Percentiles rank a stretch among this genome's conserved stretches.
Conservation (phyloP, 1,140 invertebrate genomes). For the Drosophila mayri region DNA sequence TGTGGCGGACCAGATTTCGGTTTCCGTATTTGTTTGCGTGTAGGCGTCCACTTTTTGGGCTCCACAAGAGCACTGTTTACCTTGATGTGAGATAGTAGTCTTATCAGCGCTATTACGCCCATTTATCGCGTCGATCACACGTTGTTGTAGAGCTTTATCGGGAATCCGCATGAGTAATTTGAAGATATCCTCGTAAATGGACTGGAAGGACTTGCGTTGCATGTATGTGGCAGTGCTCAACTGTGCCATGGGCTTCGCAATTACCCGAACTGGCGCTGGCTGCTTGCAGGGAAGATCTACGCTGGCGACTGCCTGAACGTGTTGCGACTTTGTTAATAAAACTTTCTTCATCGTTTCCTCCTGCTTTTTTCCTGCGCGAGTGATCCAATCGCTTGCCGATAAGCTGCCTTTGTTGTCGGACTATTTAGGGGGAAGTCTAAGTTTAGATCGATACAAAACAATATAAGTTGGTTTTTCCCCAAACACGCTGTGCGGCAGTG, state of each 20-base stretch:
- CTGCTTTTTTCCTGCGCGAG: not conserved
- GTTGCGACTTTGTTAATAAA: conserved; percentile 64
- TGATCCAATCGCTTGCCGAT: not conserved
- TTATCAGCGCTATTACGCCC: conserved; percentile 48
- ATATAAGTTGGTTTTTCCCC: conserved; percentile 67
- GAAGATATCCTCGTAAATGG: conserved; percentile 73
- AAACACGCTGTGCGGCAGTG: conserved; percentile 45
- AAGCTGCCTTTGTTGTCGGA: not conserved
- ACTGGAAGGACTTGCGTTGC: conserved; percentile 62
- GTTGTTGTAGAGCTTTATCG: conserved; percentile 71
- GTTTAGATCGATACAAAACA: conserved; percentile 38
- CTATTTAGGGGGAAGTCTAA: conserved; percentile 38
- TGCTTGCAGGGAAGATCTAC: conserved; percentile 26
- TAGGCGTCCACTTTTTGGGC: conserved; percentile 43
- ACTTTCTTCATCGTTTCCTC: conserved; percentile 65
- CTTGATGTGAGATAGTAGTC: conserved; percentile 42
- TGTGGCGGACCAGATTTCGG: not conserved
- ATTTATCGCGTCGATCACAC: conserved; percentile 77
- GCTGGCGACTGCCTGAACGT: conserved; percentile 23
- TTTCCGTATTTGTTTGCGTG: conserved; percentile 56
- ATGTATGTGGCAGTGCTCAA: conserved; percentile 53
- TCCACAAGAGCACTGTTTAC: conserved; percentile 50
- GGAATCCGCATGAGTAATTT: conserved; percentile 66
- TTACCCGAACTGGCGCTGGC: conserved; percentile 15
- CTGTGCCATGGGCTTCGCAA: conserved; percentile 18